Percentiles rank a stretch among this genome's conserved stretches.
Evolutionary conservation across 1,140 invertebrate genomes (phyloP).

Genomic region (Phortica variegata): DNA sequence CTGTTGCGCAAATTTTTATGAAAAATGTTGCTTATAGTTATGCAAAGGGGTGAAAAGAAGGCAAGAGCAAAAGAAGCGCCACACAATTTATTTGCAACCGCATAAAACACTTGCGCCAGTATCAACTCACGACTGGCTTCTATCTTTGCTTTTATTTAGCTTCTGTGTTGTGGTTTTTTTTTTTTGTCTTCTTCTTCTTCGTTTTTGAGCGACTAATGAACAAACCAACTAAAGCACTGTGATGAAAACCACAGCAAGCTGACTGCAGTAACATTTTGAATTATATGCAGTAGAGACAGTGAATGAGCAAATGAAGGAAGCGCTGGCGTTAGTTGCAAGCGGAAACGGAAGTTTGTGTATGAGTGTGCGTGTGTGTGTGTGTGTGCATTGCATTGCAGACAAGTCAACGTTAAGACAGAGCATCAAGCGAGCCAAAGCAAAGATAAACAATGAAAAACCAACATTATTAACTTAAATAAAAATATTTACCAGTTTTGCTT

Average conservation of each 20-base stretch:
- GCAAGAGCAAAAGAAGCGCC: slow-evolving; percentile 11
- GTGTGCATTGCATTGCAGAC: too few species aligned
- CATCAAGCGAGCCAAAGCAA: slow-evolving; percentile 23
- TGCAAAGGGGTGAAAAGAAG: not conserved
- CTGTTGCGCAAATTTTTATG: slow-evolving; percentile 22
- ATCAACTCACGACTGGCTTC: slow-evolving; percentile 32
- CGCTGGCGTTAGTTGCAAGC: too few species aligned
- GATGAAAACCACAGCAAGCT: slow-evolving; percentile 52
- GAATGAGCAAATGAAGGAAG: too few species aligned
- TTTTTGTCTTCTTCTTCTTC: slow-evolving; percentile 4
- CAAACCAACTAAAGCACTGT: slow-evolving; percentile 51
- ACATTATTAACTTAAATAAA: slow-evolving; percentile 54
- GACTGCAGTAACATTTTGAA: slow-evolving; percentile 40
- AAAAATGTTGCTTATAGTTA: slow-evolving; percentile 15
- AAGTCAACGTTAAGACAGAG: slow-evolving; percentile 11
- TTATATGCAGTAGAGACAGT: too few species aligned
- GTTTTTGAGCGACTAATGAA: slow-evolving; percentile 42
- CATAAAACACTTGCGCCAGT: slow-evolving; percentile 46
- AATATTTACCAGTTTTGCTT: slow-evolving; percentile 40
- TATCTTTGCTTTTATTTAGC: slow-evolving; percentile 6
- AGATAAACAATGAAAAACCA: slow-evolving; percentile 26
- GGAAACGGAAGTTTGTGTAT: too few species aligned
- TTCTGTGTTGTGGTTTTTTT: too few species aligned
- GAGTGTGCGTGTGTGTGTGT: too few species aligned
- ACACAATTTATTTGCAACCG: slow-evolving; percentile 50